These are phyloP conservation scores for Drosophila eohydei DNA, from an alignment of 2,888 invertebrate genomes.

Conservation along the genomic window DNA sequence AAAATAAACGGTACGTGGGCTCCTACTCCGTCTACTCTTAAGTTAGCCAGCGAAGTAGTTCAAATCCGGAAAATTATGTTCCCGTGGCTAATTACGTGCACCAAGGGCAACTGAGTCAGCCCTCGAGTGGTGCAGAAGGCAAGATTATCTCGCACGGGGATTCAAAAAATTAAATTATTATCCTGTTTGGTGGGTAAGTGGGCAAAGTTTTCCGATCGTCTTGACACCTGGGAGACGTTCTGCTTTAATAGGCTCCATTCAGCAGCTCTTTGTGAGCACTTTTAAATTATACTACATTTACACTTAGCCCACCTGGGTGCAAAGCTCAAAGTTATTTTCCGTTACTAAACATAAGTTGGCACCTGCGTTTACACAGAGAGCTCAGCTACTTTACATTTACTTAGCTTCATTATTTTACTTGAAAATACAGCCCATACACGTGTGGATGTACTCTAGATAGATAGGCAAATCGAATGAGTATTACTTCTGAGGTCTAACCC, in stretches of 20 bases:
- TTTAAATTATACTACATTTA: slow-evolving; percentile 6
- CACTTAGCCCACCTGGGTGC: slow-evolving; percentile 10
- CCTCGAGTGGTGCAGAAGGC: slow-evolving; percentile 6
- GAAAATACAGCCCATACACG: not conserved
- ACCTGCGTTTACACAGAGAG: slow-evolving; percentile 18
- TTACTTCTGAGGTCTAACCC: too few species aligned
- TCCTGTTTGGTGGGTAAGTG: slow-evolving; percentile 36
- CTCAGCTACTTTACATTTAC: slow-evolving; percentile 6
- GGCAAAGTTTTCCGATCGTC: slow-evolving; percentile 41
- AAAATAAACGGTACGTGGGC: slow-evolving; percentile 1
- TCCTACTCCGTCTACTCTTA: slow-evolving; percentile 30
- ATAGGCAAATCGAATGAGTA: too few species aligned
- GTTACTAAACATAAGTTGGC: slow-evolving; percentile 11
- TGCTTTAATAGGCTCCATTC: not conserved
- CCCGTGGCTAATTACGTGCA: slow-evolving; percentile 49
- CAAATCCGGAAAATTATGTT: slow-evolving; percentile 49
- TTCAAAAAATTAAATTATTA: slow-evolving; percentile 48
- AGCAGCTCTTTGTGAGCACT: not conserved
- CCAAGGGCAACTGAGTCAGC: not conserved
- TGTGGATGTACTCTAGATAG: not conserved
- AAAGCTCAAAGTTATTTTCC: slow-evolving; percentile 24
- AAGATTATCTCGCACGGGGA: slow-evolving; percentile 18
- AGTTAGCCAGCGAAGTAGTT: slow-evolving; percentile 29
- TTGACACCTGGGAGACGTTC: slow-evolving; percentile 1
- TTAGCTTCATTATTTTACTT: not conserved